These are phyloP conservation scores for Pollenia griseotomentosa DNA, from an alignment of 2,888 invertebrate genomes.

Conservation along the genomic window DNA sequence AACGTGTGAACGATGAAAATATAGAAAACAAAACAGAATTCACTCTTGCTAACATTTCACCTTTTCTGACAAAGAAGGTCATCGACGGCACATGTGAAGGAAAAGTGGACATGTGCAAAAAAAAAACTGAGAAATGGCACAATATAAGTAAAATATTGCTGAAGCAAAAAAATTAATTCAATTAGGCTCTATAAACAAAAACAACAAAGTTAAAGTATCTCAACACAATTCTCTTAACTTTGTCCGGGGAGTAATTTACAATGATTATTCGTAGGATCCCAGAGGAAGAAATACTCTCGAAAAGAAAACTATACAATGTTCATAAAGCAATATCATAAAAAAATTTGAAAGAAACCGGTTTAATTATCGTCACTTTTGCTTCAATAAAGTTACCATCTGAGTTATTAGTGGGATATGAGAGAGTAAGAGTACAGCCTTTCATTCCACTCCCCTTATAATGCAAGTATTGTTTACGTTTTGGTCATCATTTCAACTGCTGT, in stretches of 20 bases:
- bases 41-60: not conserved
- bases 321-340: not conserved
- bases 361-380: not conserved
- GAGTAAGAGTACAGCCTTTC: constrained; percentile 35
- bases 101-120: constrained; percentile 45
- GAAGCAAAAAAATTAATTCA: not conserved
- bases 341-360: not conserved
- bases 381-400: not conserved
- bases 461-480: constrained; percentile 27
- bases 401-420: constrained; percentile 17
- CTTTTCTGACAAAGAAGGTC: constrained; percentile 58
- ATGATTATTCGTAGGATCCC: constrained; percentile 3
- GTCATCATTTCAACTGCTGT: constrained; percentile 14
- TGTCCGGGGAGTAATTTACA: constrained; percentile 24
- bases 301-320: constrained; percentile 22
- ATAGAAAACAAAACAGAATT: no score
- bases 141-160: constrained; percentile 22
- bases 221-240: not conserved
- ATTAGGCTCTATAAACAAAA: not conserved
- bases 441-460: constrained; percentile 11
- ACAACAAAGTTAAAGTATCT: constrained; percentile 13
- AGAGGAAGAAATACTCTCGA: not conserved
- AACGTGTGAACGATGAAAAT: no score
- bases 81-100: constrained; percentile 11
- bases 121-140: constrained; percentile 36